These are phyloP conservation scores for Aurelia aurita complex sp. Pacific DNA, from an alignment of 30 jellyfish, hydroid and myxozoan genomes.

Conservation along the genomic window DNA sequence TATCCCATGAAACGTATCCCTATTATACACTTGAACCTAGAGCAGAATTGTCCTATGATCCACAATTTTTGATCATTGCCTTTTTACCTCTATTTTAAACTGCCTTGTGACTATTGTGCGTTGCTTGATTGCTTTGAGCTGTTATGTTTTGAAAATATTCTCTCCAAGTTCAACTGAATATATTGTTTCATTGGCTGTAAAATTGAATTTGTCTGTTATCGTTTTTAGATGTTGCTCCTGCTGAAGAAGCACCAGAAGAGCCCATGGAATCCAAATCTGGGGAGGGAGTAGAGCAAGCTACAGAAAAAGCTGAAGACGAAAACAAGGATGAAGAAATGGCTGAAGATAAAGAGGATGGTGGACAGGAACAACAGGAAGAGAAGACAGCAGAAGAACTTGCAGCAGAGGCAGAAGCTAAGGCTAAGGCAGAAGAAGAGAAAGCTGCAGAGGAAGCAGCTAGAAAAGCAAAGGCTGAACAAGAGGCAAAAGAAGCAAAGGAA, in stretches of 20 bases:
- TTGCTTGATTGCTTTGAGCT: background rate
- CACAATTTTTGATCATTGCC: too few species aligned
- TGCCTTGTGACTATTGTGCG: background rate
- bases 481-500: conserved; percentile 50
- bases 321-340: background rate
- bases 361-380: conserved; percentile 13
- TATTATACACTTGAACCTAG: background rate
- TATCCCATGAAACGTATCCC: background rate
- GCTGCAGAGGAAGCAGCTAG: conserved; percentile 63
- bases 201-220: background rate
- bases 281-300: background rate
- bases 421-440: conserved; percentile 29
- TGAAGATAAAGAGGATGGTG: conserved; percentile 47
- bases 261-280: background rate
- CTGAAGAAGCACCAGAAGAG: background rate
- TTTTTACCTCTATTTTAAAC: background rate
- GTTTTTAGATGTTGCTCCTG: too few species aligned
- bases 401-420: conserved; percentile 1
- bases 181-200: background rate
- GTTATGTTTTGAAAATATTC: too few species aligned
- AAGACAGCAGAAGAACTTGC: background rate
- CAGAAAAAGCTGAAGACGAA: background rate
- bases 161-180: background rate
- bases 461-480: conserved; percentile 60
- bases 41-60: background rate